These are phyloP conservation scores for Xylophagus ater DNA, from an alignment of 2,888 invertebrate genomes.

Conservation along the genomic window DNA sequence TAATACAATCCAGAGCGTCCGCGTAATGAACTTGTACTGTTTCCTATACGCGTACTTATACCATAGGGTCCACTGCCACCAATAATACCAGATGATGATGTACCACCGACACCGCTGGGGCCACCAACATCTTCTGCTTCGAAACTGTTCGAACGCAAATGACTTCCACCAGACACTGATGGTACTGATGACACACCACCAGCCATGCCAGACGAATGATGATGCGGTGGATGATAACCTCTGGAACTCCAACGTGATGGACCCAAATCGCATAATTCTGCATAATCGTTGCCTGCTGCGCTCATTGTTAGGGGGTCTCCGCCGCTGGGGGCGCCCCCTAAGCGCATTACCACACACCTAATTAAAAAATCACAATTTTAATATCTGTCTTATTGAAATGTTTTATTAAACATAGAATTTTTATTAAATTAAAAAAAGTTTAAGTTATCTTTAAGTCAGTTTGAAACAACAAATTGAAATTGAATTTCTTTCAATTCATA, in stretches of 20 bases:
- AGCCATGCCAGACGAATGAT: slow-evolving; percentile 15
- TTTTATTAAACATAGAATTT: no score
- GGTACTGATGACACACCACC: slow-evolving; percentile 6
- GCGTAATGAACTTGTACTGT: slow-evolving; percentile 41
- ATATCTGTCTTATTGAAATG: no score
- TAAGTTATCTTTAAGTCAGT: no score
- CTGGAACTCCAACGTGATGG: slow-evolving; percentile 40
- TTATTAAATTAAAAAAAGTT: no score
- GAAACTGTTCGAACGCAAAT: slow-evolving; percentile 34
- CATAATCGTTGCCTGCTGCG: slow-evolving; percentile 41
- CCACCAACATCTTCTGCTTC: slow-evolving; percentile 37
- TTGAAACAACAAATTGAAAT: no score
- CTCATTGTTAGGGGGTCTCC: slow-evolving; percentile 39
- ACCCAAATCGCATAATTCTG: slow-evolving; percentile 41
- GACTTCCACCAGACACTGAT: slow-evolving; percentile 14
- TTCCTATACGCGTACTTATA: slow-evolving; percentile 31
- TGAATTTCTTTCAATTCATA: no score
- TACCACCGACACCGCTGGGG: slow-evolving; percentile 23
- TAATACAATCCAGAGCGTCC: slow-evolving; percentile 65
- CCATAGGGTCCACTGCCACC: slow-evolving; percentile 27
- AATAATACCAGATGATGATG: slow-evolving; percentile 23
- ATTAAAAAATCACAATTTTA: no score
- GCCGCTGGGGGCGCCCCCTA: slow-evolving; percentile 24
- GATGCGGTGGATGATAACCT: slow-evolving; percentile 33
- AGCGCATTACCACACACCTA: slow-evolving; percentile 25